Percentiles rank a stretch among this genome's conserved stretches.
phyloP scores from a whole-genome alignment of 2,797 vertebrate species.

The Gymnothorax javanicus region DNA sequence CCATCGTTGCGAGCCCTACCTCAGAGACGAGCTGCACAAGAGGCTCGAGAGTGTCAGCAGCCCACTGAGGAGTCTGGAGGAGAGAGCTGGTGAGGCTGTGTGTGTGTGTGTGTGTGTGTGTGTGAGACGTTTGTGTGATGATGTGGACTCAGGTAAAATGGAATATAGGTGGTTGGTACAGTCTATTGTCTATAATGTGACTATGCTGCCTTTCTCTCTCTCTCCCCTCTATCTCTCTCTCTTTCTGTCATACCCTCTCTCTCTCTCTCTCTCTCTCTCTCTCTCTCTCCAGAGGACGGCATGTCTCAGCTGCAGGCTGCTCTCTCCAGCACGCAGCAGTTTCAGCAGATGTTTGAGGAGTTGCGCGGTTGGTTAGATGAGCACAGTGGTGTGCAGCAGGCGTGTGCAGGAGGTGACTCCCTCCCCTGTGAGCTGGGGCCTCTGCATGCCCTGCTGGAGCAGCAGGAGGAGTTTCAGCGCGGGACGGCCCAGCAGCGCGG shows the following conservation, averaged over 20 bases:
- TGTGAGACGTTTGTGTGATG: neutral
- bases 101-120: neutral
- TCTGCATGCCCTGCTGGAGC: slow-evolving; percentile 80
- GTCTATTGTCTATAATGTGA: neutral
- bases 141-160: neutral
- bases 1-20: slow-evolving; percentile 93
- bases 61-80: slow-evolving; percentile 89
- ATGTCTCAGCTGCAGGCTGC: slow-evolving; percentile 92
- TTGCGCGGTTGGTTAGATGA: slow-evolving; percentile 88
- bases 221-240: no score
- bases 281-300: slow-evolving; percentile 79
- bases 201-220: neutral
- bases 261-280: neutral
- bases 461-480: slow-evolving; percentile 88
- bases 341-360: slow-evolving; percentile 98
- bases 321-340: slow-evolving; percentile 95
- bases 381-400: slow-evolving; percentile 70
- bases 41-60: slow-evolving; percentile 85
- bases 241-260: no score
- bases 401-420: slow-evolving; percentile 62
- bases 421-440: slow-evolving; percentile 84
- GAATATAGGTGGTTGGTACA: neutral
- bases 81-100: slow-evolving; percentile 83
- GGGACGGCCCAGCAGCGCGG: slow-evolving; percentile 89
- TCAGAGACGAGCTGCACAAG: slow-evolving; percentile 92